phyloP scores from a whole-genome alignment of 2,797 vertebrate genomes.

The Vipera ursinii region DNA sequence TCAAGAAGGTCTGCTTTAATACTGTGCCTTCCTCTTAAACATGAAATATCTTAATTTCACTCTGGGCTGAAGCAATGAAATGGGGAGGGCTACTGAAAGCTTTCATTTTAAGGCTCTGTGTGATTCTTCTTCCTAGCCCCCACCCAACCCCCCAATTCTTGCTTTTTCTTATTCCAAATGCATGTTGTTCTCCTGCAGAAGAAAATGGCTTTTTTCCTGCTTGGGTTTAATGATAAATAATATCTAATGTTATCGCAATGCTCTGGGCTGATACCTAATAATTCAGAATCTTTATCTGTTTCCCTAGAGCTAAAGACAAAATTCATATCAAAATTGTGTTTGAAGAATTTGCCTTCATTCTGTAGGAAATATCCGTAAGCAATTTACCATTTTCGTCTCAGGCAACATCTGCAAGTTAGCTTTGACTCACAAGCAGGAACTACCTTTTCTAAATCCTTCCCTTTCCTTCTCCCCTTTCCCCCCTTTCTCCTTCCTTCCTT shows the following conservation, averaged over 20 bases:
- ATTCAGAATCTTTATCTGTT: neutral
- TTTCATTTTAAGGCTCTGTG: neutral
- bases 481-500: neutral
- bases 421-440: neutral
- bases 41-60: slow-evolving; percentile 6
- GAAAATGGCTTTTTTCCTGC: neutral
- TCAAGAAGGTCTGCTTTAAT: neutral
- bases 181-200: neutral
- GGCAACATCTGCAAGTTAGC: neutral
- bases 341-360: neutral
- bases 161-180: slow-evolving; percentile 8
- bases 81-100: slow-evolving; percentile 2
- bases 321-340: slow-evolving; percentile 25
- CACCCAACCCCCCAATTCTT: too few species aligned
- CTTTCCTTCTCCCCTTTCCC: neutral
- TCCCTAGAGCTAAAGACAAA: neutral
- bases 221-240: neutral
- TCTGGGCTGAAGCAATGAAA: neutral
- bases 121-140: neutral
- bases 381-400: slow-evolving; percentile 18
- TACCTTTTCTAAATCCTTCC: neutral
- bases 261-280: slow-evolving; percentile 21
- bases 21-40: neutral
- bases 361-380: slow-evolving; percentile 14
- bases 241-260: accelerated